Percentiles rank a stretch among this genome's conserved stretches.
Evolutionary conservation across 2,888 invertebrate species (phyloP).

Genomic region (Ophion slaviceki): DNA sequence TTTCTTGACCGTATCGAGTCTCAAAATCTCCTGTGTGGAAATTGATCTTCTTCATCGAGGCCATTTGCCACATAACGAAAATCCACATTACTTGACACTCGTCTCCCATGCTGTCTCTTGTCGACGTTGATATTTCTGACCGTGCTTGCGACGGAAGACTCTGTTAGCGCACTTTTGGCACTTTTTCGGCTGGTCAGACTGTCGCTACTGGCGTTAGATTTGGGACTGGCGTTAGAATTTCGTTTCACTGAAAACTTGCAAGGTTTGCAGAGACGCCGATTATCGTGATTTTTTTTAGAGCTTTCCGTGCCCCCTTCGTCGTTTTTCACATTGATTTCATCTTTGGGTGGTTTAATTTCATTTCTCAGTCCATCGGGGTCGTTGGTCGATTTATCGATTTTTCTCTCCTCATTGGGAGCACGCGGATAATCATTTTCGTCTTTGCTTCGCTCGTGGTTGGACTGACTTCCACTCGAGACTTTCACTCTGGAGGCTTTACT

Average conservation of each 20-base stretch:
- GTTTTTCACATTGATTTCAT: not conserved
- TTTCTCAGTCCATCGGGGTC: not conserved
- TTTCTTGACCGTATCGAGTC: not conserved
- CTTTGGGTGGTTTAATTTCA: not conserved
- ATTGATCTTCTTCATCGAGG: slow-evolving; percentile 58
- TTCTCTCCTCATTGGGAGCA: not conserved
- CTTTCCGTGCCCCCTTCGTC: not conserved
- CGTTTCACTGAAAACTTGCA: slow-evolving; percentile 17
- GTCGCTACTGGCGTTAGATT: slow-evolving; percentile 17
- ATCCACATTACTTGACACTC: slow-evolving; percentile 15
- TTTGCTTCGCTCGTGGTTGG: not conserved
- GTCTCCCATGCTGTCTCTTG: not conserved
- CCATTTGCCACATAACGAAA: slow-evolving; percentile 60
- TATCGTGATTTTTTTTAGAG: not conserved
- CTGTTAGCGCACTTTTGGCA: slow-evolving; percentile 24
- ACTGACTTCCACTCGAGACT: not conserved
- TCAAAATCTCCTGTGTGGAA: slow-evolving; percentile 55
- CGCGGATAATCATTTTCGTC: not conserved
- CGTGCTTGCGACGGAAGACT: slow-evolving; percentile 42
- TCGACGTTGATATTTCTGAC: slow-evolving; percentile 24
- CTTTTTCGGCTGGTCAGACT: slow-evolving; percentile 40
- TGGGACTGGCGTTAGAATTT: slow-evolving; percentile 19
- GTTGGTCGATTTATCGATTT: not conserved
- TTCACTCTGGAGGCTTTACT: not conserved
- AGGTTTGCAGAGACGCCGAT: slow-evolving; percentile 15